Evolutionary conservation across 2,113 vertebrate genomes (phyloP).

Genomic region (Zapus hudsonius): DNA sequence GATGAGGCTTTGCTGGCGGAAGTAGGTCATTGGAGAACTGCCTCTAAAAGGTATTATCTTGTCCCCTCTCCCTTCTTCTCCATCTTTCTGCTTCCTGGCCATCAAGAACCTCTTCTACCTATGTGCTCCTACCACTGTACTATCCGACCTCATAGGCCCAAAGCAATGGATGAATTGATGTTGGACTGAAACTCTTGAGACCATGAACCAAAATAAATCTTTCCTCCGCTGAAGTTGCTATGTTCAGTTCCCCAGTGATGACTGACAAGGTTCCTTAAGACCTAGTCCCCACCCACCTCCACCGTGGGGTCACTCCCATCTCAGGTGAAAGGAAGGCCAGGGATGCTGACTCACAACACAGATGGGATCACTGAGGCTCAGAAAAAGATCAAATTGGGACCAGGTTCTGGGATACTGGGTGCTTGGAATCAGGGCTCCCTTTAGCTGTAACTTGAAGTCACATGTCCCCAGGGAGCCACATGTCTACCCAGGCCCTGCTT

Average conservation of each 20-base stretch:
- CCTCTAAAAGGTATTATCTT: neutral
- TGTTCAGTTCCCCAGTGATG: too few species aligned
- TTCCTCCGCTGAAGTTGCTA: too few species aligned
- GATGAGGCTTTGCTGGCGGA: neutral
- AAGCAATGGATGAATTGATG: neutral
- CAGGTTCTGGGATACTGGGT: neutral
- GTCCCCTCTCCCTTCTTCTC: neutral
- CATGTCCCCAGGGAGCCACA: neutral
- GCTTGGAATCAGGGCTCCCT: neutral
- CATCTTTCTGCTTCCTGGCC: neutral
- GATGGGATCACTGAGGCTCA: fast-evolving
- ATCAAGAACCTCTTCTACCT: neutral
- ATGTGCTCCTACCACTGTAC: neutral
- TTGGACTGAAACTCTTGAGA: neutral
- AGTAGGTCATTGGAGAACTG: too few species aligned
- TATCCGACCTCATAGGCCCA: neutral
- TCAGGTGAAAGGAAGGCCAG: fast-evolving
- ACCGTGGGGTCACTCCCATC: too few species aligned
- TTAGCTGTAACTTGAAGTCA: neutral
- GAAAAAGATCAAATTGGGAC: fast-evolving
- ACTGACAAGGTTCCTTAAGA: fast-evolving
- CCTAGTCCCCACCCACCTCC: fast-evolving
- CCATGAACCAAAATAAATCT: neutral
- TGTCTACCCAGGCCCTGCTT: fast-evolving
- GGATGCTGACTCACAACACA: fast-evolving